Evolutionary conservation across 2,888 invertebrate species (phyloP).

Genomic region (Thecocarcelia acutangulata): DNA sequence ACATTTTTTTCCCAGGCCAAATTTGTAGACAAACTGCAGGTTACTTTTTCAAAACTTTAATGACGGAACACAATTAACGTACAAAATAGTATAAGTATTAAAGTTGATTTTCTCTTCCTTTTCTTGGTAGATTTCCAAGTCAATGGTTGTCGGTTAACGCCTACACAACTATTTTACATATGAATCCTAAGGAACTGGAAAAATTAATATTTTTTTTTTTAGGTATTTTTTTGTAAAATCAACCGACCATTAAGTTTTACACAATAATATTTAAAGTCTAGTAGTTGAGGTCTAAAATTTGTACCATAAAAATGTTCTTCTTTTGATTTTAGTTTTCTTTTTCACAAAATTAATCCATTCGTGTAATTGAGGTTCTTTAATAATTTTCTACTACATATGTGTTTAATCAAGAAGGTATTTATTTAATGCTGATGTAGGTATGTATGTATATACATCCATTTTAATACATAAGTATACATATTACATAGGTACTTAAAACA

Average conservation of each 20-base stretch:
- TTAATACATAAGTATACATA: no score
- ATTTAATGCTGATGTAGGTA: no score
- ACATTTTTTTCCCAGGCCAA: conserved; percentile 52
- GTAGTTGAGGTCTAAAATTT: conserved; percentile 3
- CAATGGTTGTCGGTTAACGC: conserved; percentile 35
- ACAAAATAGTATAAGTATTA: background rate
- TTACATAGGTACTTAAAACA: no score
- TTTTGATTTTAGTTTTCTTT: background rate
- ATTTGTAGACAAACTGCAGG: conserved; percentile 37
- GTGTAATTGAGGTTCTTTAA: conserved; percentile 47
- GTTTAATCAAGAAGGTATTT: background rate
- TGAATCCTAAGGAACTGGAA: conserved; percentile 38
- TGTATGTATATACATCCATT: no score
- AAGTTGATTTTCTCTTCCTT: background rate
- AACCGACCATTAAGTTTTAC: conserved; percentile 38
- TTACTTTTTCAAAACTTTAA: conserved; percentile 2
- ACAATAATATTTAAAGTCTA: background rate
- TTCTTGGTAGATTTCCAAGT: background rate
- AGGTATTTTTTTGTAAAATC: conserved; percentile 9
- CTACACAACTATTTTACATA: conserved; percentile 60
- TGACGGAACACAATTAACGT: background rate
- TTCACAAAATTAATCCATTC: conserved; percentile 25
- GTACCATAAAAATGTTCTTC: background rate
- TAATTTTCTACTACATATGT: conserved; percentile 4
- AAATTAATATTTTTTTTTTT: no score